Base-by-base conservation (phyloP, 2,797 vertebrate genomes). In the Trematocara caparti region DNA sequence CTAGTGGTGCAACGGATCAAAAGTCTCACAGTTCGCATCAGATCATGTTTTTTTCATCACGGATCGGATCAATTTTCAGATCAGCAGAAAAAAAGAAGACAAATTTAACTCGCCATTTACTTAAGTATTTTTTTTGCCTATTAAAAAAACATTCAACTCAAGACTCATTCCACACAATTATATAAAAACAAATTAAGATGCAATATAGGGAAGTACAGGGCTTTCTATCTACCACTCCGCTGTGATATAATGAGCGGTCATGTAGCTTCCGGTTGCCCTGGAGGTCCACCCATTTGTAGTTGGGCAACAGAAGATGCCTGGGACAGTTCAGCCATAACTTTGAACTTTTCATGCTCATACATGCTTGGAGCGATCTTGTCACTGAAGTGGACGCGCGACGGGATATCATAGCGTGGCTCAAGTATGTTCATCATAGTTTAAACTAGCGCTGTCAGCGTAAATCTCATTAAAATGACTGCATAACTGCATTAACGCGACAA, bases 381-480 rank as follows among this genome's bases (percentile, higher is more conserved):
- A 24, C 21, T 24, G 21, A 24, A 24, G 21, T 24, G 21, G 21
- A 24, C 21, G 21, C 21, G 21, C 21, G 21, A 24, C 21, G 21
- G 21, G 21, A 24, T 24, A 24, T 24, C 21, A 24, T 24, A 24
- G 21, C 21, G 21, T 24, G 21, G 49, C 19, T 50, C 49, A 50
- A 50, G 11, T 19, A 50, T 1, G 3, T 50, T 21, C 49, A 12
- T 21, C 19, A 12, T 12, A 50, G 19, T 50, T 50, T 21, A 50
- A 21, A 50, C 48, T 21, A 21, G 49, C 19, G 19, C 10, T 2
- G 19, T 21, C 19, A 50, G 19, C 0, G 3, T 21, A 6, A 50
- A 6, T 11, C 19, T 50, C 10, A 2, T 50, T 50, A 50, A 50
- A 12, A 50, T 50, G 0, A 50, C 0, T 50, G n/a, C 48, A 21